phyloP scores from a whole-genome alignment of 53 echinoderm and acorn worm species.

The Holothuria scabra region DNA sequence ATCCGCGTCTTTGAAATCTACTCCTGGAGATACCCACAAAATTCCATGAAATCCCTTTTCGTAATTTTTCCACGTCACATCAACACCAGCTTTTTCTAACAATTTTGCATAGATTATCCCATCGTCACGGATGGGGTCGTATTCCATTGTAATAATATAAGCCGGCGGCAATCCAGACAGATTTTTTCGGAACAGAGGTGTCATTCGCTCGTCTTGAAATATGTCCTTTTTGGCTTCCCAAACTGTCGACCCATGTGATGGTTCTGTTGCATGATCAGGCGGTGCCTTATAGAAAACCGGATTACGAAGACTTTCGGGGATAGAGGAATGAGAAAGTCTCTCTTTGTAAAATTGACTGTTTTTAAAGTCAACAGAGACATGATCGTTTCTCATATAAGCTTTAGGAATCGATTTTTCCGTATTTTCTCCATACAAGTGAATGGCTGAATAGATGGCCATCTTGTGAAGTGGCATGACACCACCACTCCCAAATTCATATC shows the following conservation, averaged over 20 bases:
- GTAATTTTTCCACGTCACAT: conserved; percentile 68
- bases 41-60: conserved; percentile 60
- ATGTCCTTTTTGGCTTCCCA: conserved; percentile 56
- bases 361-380: conserved; percentile 66
- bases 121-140: conserved; percentile 85
- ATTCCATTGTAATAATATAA: conserved; percentile 78
- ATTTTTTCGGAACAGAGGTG: conserved; percentile 74
- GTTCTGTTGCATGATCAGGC: not conserved
- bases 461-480: conserved; percentile 28
- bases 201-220: conserved; percentile 65
- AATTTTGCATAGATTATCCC: conserved; percentile 85
- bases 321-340: conserved; percentile 69
- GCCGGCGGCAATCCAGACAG: conserved; percentile 52
- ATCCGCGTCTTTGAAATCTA: conserved; percentile 6
- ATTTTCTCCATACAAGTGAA: conserved; percentile 53
- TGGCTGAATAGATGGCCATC: conserved; percentile 36
- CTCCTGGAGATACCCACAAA: conserved; percentile 44
- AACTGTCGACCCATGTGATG: conserved; percentile 59
- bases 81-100: conserved; percentile 67
- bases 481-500: conserved; percentile 8
- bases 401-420: conserved; percentile 3
- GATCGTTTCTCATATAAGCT: conserved; percentile 55
- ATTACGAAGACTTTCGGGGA: conserved; percentile 66
- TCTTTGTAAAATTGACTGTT: conserved; percentile 51
- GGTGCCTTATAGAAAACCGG: conserved; percentile 56